Evolutionary conservation across 2,888 invertebrate species (phyloP).

Genomic region (Cetonia aurata): DNA sequence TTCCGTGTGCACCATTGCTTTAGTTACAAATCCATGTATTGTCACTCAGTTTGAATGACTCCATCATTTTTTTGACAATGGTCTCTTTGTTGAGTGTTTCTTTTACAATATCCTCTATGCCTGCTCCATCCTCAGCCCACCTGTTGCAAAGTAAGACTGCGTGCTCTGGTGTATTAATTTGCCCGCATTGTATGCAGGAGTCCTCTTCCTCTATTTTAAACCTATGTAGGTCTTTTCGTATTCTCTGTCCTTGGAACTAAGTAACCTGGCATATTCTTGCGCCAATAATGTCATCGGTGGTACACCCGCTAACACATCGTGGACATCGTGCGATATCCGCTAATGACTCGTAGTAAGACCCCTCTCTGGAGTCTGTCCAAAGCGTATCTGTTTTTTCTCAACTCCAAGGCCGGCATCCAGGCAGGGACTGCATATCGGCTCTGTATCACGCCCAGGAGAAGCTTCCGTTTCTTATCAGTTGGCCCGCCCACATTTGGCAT

Average conservation of each 20-base stretch:
- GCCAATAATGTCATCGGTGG: constrained; percentile 10
- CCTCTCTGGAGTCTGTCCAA: neutral
- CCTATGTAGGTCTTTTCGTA: neutral
- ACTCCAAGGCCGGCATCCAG: neutral
- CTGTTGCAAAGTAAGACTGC: neutral
- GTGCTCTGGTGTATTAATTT: neutral
- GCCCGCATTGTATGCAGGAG: neutral
- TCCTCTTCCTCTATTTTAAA: neutral
- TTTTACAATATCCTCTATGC: too few species aligned
- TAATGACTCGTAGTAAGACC: neutral
- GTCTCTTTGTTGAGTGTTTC: too few species aligned
- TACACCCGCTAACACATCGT: constrained; percentile 4
- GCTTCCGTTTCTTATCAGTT: neutral
- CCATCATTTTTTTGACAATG: too few species aligned
- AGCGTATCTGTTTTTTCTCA: neutral
- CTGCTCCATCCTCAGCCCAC: neutral
- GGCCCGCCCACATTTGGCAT: constrained; percentile 26
- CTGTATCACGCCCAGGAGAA: constrained; percentile 16
- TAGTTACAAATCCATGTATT: too few species aligned
- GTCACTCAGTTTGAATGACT: too few species aligned
- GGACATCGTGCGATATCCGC: neutral
- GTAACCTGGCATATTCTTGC: neutral
- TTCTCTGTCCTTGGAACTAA: neutral
- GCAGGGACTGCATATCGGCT: constrained; percentile 12
- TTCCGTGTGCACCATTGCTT: too few species aligned